Base-by-base conservation (phyloP, 2,797 vertebrate species). In the Pangasius larnaudii region DNA sequence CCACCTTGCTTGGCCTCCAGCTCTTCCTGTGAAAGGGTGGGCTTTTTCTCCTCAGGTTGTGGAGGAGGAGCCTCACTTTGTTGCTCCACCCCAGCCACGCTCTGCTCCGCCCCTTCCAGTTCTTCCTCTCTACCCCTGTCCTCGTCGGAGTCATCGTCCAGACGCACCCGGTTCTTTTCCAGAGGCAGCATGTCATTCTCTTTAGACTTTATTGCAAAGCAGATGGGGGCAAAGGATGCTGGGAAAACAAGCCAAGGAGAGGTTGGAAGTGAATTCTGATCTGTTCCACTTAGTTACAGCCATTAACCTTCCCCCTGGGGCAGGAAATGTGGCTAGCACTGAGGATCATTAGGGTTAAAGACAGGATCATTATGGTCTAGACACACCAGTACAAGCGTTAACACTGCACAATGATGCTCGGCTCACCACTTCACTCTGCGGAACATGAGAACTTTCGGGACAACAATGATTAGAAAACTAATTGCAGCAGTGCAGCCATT, bases 141-240 rank as follows among this genome's bases (percentile, higher is more conserved):
- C 8, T 99, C 99, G 8, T 99, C 98, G 0, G 97, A 99, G 93
- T 99, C 98, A 30, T 99, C 98, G 16, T 99, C 98, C 79, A 99
- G 91, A 85, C 97, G 97, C 74, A 99, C 98, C 33, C 98, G 94
- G 90, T 99, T 99, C 94, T 99, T 99, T 93, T 99, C 99, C 95
- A 99, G 93, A 16, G 98, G 98, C 89, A 99, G 95, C 89, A 99
- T 94, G 93, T 99, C 98, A 0, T 98, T 99, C 93, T 99, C 99
- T 91, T 99, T 99, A 88, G 97, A 96, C 91, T 96, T 98, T 93
- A 99, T 99, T 49, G 99, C 98, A 93, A 99, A 99, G 91, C 97
- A 98, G 95, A 99, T 99, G 16, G 99, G 99, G n/a, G 98, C 99
- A 94, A 99, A 99, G 0, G 98, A 97, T 49, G 96, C 98, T 99